These are phyloP conservation scores for Numenius arquata DNA, from an alignment of 2,113 vertebrate genomes.

Conservation along the genomic window DNA sequence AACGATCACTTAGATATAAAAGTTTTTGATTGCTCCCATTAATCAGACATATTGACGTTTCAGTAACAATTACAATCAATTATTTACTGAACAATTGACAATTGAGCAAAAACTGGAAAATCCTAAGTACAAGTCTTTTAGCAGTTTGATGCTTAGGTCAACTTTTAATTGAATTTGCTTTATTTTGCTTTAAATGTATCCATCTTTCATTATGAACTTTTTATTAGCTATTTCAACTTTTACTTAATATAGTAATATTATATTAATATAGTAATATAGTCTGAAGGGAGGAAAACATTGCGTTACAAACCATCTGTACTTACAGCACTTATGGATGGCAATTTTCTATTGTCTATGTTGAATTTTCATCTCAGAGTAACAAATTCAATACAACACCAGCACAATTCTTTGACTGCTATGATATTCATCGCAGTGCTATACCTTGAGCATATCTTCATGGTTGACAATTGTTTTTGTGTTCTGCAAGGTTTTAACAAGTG, in stretches of 20 bases:
- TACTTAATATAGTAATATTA: background rate
- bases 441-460: constrained; percentile 90
- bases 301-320: background rate
- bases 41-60: background rate
- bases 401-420: background rate
- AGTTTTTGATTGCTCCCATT: background rate
- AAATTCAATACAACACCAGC: background rate
- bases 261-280: too few species aligned
- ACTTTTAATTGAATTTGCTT: background rate
- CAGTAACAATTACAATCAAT: background rate
- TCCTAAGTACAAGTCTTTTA: background rate
- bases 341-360: background rate
- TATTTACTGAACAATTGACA: background rate
- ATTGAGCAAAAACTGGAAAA: background rate
- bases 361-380: background rate
- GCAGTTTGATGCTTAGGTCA: background rate
- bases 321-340: background rate
- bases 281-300: background rate
- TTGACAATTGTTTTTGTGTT: constrained; percentile 73
- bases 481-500: constrained; percentile 77
- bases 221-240: background rate
- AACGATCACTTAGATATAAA: background rate
- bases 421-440: constrained; percentile 51
- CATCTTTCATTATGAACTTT: background rate
- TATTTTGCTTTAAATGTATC: background rate